Evolutionary conservation across 1,140 invertebrate species (phyloP), one percentile per base, ranked within the genome.

Genomic region (Luehdorfia chinensis): DNA sequence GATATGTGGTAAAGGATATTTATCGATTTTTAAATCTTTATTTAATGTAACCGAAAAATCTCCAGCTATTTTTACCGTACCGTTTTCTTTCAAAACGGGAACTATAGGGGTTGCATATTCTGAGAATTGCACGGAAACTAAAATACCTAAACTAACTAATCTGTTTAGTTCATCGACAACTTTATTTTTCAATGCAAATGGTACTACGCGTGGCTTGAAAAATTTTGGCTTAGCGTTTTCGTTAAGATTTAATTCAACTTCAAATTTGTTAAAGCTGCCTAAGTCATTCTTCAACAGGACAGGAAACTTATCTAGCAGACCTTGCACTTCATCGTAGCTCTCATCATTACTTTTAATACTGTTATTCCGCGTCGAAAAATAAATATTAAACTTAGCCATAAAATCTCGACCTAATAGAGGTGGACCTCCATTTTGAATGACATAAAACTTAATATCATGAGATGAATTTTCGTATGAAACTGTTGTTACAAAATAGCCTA

Each of bases 181-280:
- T 39, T 51, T 53, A 2, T 49, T 25, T 30, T 50, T 63, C 6
- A 11, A 1, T n/a, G n/a, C n/a, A n/a, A n/a, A n/a, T n/a, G n/a
- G n/a, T n/a, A n/a, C n/a, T n/a, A n/a, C n/a, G n/a, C 66, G 53
- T 8, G 55, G 45, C 23, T 68, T 68, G 41, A 59, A 62, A 65
- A 64, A 64, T 31, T 51, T 61, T 1, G 61, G 61, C n/a, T 1
- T 8, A 5, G 45, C 11, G n/a, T 47, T 47, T 14, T 50, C 41
- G 27, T 63, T 66, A 31, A 66, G 16, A 11, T 56, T 44, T 19
- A 65, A 43, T 14, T 39, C 12, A 2, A 68, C 51, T 31, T 69
- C 52, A 45, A 61, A 65, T 33, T 62, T 55, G 47, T 65, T 68
- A 41, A 68, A 68, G 34, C 31, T 25, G 1, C 61, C 66, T 16